phyloP scores from a whole-genome alignment of 2,797 vertebrate genomes.

The Menidia menidia region DNA sequence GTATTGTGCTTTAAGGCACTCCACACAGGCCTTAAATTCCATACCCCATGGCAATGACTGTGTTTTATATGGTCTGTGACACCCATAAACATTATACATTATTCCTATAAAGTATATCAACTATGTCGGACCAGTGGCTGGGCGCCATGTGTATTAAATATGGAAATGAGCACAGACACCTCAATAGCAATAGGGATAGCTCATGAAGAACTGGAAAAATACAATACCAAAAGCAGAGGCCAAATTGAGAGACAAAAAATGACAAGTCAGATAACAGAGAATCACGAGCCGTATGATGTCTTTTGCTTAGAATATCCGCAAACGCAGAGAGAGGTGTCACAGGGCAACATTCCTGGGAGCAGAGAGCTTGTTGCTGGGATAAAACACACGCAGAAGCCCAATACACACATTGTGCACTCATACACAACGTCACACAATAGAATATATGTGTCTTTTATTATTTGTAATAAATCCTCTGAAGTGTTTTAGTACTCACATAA shows the following conservation, averaged over 20 bases:
- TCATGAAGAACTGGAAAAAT: not conserved
- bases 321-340: slow-evolving; percentile 40
- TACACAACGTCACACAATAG: not conserved
- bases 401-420: not conserved
- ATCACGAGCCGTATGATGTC: slow-evolving; percentile 26
- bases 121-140: not conserved
- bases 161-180: not conserved
- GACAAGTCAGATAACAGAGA: slow-evolving; percentile 43
- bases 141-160: not conserved
- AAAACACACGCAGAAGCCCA: slow-evolving; percentile 21
- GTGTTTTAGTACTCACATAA: slow-evolving; percentile 38
- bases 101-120: not conserved
- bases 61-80: not conserved
- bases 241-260: slow-evolving; percentile 62
- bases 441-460: slow-evolving; percentile 19
- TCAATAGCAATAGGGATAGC: not conserved
- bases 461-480: slow-evolving; percentile 10
- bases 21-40: not conserved
- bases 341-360: slow-evolving; percentile 64
- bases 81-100: not conserved
- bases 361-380: slow-evolving; percentile 61
- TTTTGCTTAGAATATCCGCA: slow-evolving; percentile 31
- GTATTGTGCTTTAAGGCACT: not conserved
- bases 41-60: not conserved
- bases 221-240: not conserved